Evolutionary conservation across 2,888 invertebrate species (phyloP).

Genomic region (Dolichopus griseipennis): DNA sequence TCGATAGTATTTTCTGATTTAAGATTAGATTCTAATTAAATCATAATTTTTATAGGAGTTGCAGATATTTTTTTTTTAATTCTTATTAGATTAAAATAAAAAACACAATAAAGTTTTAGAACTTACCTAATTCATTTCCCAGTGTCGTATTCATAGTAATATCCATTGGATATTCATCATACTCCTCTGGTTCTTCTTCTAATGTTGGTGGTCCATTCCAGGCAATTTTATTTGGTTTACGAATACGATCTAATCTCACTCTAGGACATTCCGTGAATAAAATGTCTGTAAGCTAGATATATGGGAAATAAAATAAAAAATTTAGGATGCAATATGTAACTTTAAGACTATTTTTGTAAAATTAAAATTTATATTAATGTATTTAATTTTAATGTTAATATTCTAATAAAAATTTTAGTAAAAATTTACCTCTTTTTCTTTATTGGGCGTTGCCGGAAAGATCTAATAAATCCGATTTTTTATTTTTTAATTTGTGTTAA

Average conservation of each 20-base stretch:
- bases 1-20: no score
- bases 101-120: no score
- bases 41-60: no score
- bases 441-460: conserved; percentile 44
- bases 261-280: conserved; percentile 48
- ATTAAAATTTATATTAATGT: conserved; percentile 13
- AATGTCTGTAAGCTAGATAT: conserved; percentile 38
- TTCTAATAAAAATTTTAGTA: no score
- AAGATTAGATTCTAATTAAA: no score
- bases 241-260: conserved; percentile 58
- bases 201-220: conserved; percentile 53
- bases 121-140: conserved; percentile 43
- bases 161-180: conserved; percentile 39
- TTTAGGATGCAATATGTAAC: conserved; percentile 7
- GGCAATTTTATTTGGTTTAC: conserved; percentile 45
- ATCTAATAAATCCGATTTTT: conserved; percentile 31
- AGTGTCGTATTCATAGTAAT: conserved; percentile 40
- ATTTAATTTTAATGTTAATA: background rate
- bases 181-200: conserved; percentile 53
- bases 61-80: no score
- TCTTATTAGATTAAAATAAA: no score
- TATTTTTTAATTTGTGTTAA: conserved; percentile 16
- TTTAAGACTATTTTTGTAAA: conserved; percentile 7
- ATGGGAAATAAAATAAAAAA: background rate
- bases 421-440: conserved; percentile 42